A percentile compares a stretch with the other conserved stretches of the same genome.
Conservation (phyloP, 2,113 vertebrate genomes). For the Thunnus thynnus region DNA sequence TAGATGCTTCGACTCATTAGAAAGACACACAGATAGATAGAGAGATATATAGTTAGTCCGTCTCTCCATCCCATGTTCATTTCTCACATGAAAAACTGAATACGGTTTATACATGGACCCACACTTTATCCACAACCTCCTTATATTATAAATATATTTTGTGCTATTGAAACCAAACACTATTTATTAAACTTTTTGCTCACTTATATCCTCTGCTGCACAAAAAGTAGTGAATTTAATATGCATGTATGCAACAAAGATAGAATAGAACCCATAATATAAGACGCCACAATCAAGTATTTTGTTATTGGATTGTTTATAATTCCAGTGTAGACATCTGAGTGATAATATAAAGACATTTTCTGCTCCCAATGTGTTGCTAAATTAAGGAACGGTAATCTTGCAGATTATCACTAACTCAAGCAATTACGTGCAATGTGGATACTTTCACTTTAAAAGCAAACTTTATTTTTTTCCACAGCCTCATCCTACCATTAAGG, state of each 20-base stretch:
- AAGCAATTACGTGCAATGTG: neutral
- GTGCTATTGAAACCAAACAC: neutral
- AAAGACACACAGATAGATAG: neutral
- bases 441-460: no score
- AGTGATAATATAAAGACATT: neutral
- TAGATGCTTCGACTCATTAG: neutral
- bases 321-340: neutral
- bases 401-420: neutral
- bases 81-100: neutral
- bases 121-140: neutral
- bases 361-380: neutral
- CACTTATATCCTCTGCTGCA: neutral
- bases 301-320: no score
- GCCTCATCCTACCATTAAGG: no score
- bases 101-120: neutral
- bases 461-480: no score
- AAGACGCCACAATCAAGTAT: no score
- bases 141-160: slow-evolving; percentile 7
- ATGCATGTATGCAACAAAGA: no score
- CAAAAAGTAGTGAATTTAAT: no score
- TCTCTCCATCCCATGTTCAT: neutral
- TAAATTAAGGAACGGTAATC: neutral
- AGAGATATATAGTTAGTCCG: neutral
- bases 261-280: no score
- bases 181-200: neutral